These are phyloP conservation scores for Heliconius hortense DNA, from an alignment of 2,888 invertebrate genomes.

Conservation along the genomic window DNA sequence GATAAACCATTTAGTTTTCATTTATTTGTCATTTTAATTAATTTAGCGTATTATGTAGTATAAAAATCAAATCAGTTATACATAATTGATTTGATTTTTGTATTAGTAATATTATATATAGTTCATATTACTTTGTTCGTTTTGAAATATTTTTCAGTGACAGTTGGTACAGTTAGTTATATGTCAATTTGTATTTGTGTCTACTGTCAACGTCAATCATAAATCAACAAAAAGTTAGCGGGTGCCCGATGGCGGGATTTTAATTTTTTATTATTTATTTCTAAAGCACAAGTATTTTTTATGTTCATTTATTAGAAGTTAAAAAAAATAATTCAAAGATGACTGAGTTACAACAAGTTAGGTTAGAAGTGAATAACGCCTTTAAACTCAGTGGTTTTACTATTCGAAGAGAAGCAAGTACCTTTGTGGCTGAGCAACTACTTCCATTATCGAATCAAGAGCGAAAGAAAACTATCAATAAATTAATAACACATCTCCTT, in stretches of 20 bases:
- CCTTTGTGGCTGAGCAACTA: conserved; percentile 87
- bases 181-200: not conserved
- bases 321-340: conserved; percentile 45
- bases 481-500: conserved; percentile 89
- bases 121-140: not conserved
- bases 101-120: too few relatives aligned
- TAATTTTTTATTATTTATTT: not conserved
- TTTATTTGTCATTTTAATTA: too few relatives aligned
- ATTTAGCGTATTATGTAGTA: too few relatives aligned
- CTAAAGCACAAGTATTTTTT: not conserved
- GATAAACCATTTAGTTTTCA: too few relatives aligned
- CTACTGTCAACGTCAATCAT: conserved; percentile 4
- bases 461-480: conserved; percentile 87
- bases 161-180: not conserved
- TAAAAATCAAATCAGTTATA: too few relatives aligned
- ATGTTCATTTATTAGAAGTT: not conserved
- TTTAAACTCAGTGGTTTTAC: conserved; percentile 90
- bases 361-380: conserved; percentile 83
- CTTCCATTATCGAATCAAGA: conserved; percentile 80
- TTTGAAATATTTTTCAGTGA: not conserved
- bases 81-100: too few relatives aligned
- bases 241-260: not conserved
- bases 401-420: conserved; percentile 88
- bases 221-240: not conserved
- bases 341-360: conserved; percentile 74